Conservation (phyloP, 2,888 invertebrate genomes). For the Philaethria dido region DNA sequence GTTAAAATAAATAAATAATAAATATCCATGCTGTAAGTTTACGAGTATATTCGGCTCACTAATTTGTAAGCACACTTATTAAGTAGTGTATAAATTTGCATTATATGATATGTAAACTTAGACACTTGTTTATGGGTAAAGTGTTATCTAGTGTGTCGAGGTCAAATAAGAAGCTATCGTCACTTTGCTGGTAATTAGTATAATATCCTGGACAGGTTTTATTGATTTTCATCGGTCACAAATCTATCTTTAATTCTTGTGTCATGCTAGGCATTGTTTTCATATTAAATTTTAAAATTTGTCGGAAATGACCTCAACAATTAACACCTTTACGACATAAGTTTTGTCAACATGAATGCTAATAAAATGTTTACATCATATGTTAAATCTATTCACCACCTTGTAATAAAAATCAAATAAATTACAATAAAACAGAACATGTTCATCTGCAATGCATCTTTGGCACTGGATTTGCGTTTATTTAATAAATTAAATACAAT, state of each 20-base stretch:
- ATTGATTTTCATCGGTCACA: slow-evolving; percentile 32
- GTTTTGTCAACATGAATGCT: slow-evolving; percentile 50
- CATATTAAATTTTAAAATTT: slow-evolving; percentile 50
- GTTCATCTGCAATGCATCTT: slow-evolving; percentile 76
- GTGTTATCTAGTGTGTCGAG: slow-evolving; percentile 30
- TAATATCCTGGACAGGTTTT: slow-evolving; percentile 29
- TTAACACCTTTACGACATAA: slow-evolving; percentile 54
- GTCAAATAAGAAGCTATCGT: slow-evolving; percentile 29
- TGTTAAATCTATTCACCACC: slow-evolving; percentile 29
- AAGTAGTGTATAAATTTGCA: slow-evolving; percentile 27
- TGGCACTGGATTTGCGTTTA: slow-evolving; percentile 80
- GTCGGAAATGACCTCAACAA: slow-evolving; percentile 65
- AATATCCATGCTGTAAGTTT: not conserved
- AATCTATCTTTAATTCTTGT: slow-evolving; percentile 41
- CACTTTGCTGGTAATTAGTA: slow-evolving; percentile 17
- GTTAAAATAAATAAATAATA: no score
- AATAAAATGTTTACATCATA: slow-evolving; percentile 53
- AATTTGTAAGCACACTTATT: slow-evolving; percentile 7
- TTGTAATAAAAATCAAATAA: slow-evolving; percentile 25
- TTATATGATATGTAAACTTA: slow-evolving; percentile 29
- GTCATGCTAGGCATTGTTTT: slow-evolving; percentile 46
- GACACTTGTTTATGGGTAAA: slow-evolving; percentile 15
- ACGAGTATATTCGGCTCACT: not conserved
- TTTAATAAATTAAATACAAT: slow-evolving; percentile 64
- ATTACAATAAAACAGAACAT: slow-evolving; percentile 44